Percentiles rank a stretch among this genome's conserved stretches.
phyloP scores from a whole-genome alignment of 2,113 vertebrate genomes.

The Colinus virginianus region DNA sequence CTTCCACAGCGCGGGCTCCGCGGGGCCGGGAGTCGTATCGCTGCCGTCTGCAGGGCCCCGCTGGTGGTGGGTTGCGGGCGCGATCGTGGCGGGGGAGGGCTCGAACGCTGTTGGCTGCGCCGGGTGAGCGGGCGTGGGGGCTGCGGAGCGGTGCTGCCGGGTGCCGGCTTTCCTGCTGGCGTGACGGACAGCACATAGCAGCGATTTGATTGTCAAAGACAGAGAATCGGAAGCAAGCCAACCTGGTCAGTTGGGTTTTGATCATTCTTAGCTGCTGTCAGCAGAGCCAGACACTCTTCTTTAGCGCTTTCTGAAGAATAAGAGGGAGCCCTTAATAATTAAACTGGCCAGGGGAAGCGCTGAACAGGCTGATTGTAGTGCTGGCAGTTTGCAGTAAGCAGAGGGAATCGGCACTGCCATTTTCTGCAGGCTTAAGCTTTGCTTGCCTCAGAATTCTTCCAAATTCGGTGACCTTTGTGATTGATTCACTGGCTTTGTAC shows the following conservation, averaged over 20 bases:
- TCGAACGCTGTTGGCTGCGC: rapidly evolving
- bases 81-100: background rate
- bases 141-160: background rate
- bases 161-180: background rate
- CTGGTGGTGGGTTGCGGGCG: rapidly evolving
- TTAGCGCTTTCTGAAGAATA: background rate
- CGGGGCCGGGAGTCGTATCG: too few relatives aligned
- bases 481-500: background rate
- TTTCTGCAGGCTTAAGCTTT: background rate
- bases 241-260: background rate
- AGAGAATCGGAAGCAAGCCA: background rate
- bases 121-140: background rate
- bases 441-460: background rate
- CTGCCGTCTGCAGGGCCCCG: too few relatives aligned
- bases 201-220: background rate
- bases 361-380: background rate
- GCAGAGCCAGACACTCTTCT: background rate
- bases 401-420: background rate
- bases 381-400: background rate
- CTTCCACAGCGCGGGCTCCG: too few relatives aligned
- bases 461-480: background rate
- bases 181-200: background rate
- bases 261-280: background rate
- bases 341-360: rapidly evolving
- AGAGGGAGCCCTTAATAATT: background rate